Evolutionary conservation across 2,797 vertebrate genomes (phyloP), one percentile per base, ranked within the genome.

Genomic region (Falco novaeseelandiae): DNA sequence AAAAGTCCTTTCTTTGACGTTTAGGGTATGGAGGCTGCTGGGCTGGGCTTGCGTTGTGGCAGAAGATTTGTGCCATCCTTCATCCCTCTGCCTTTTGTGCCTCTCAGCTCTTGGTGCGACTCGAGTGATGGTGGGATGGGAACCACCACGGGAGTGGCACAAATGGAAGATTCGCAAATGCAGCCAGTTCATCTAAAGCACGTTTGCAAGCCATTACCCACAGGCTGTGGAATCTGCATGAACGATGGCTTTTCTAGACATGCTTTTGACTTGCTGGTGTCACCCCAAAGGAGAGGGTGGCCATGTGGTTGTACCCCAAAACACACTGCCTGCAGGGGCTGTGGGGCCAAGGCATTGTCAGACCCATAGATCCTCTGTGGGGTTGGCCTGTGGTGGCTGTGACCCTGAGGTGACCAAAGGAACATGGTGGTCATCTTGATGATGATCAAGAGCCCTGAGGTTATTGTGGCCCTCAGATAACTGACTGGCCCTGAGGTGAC

Each of bases 291-390:
- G 8, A 81, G 16, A 58, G 4, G 12, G 18, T 13, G 62, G 32
- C 46, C 11, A 2, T 6, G 30, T 16, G 22, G 49, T 19, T 62
- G 48, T 30, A 18, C 13, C 69, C 46, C 38, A 38, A 20, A 71
- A 40, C 4, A 6, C 36, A 2, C 21, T 2, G 30, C 27, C 21
- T 2, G 30, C 21, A 8, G 8, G 25, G 40, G 18, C 18, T 40
- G 16, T 0, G 9, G 55, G n/a, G 38, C 7, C 25, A 46, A 9
- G 0, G 0, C 2, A 0, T 8, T 25, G 34, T 22, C 30, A 83
- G 72, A 63, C 21, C 44, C 8, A 32, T 40, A n/a, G 36, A 14
- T 23, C 20, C 13, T 4, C 42, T 19, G 6, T 14, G 36, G 51
- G 52, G 7, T 8, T 52, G 48, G 10, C 6, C 38, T 4, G 19